Conservation (phyloP, 2,797 vertebrate genomes). For the Sebastes diaconus region DNA sequence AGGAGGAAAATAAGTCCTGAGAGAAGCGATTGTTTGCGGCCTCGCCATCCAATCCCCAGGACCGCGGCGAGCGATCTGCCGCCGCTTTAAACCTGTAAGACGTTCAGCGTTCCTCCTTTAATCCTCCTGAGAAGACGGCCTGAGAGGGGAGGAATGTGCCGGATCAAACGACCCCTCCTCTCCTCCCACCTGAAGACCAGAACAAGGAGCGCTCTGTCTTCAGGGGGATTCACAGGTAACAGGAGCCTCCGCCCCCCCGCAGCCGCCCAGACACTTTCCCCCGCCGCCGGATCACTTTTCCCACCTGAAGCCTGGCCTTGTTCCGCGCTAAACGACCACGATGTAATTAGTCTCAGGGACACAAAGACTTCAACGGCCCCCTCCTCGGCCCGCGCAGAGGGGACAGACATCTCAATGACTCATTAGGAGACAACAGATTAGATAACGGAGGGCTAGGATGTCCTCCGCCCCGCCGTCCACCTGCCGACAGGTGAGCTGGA, state of each 20-base stretch:
- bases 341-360: slow-evolving; percentile 80
- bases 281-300: slow-evolving; percentile 62
- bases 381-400: slow-evolving; percentile 8
- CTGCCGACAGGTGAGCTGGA: slow-evolving; percentile 71
- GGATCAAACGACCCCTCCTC: slow-evolving; percentile 63
- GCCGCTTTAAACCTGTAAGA: slow-evolving; percentile 43
- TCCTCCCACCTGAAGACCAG: slow-evolving; percentile 2
- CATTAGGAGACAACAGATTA: slow-evolving; percentile 84
- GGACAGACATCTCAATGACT: slow-evolving; percentile 69
- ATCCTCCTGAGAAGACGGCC: slow-evolving; percentile 72
- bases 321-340: slow-evolving; percentile 72
- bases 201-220: slow-evolving; percentile 73
- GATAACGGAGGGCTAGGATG: slow-evolving; percentile 75
- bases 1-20: slow-evolving; percentile 44
- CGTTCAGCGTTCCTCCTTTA: slow-evolving; percentile 40
- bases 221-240: slow-evolving; percentile 57
- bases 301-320: slow-evolving; percentile 70
- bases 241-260: slow-evolving; percentile 7
- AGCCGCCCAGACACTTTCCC: slow-evolving; percentile 13
- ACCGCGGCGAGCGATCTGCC: slow-evolving; percentile 21
- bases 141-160: slow-evolving; percentile 50
- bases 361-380: slow-evolving; percentile 73
- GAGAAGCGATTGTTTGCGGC: slow-evolving; percentile 37
- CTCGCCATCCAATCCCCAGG: slow-evolving; percentile 26
- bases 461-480: slow-evolving; percentile 68